These are phyloP conservation scores for Adelges cooleyi DNA, from an alignment of 1,140 invertebrate species.

Conservation along the genomic window DNA sequence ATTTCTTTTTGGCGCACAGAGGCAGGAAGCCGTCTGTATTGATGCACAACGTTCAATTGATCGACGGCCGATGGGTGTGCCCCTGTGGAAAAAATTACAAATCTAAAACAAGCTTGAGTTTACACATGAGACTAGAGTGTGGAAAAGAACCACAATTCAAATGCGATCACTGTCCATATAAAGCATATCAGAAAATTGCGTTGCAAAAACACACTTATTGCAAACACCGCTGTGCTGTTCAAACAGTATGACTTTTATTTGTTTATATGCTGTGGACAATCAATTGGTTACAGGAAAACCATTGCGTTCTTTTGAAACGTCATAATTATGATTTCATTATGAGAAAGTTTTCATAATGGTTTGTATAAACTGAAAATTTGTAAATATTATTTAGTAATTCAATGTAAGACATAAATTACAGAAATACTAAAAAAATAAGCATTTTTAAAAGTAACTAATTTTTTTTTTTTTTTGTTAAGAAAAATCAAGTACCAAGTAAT, in stretches of 20 bases:
- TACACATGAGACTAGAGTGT: constrained; percentile 43
- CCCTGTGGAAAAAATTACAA: constrained; percentile 32
- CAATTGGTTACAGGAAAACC: too few relatives aligned
- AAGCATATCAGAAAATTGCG: constrained; percentile 35
- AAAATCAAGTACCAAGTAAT: too few relatives aligned
- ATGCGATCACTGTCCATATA: constrained; percentile 39
- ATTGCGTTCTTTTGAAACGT: too few relatives aligned
- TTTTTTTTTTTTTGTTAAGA: too few relatives aligned
- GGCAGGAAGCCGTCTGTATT: constrained; percentile 20
- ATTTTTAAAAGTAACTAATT: too few relatives aligned
- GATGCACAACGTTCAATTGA: constrained; percentile 18
- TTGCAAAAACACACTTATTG: constrained; percentile 32
- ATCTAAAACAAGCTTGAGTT: constrained; percentile 26
- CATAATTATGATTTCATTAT: too few relatives aligned
- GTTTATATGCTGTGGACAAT: neutral
- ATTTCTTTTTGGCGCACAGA: constrained; percentile 17
- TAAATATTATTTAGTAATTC: too few relatives aligned
- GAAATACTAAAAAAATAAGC: too few relatives aligned
- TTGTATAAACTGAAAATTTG: too few relatives aligned
- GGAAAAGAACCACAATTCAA: constrained; percentile 44
- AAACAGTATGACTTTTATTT: constrained; percentile 24
- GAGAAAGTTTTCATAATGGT: too few relatives aligned
- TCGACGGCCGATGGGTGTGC: neutral
- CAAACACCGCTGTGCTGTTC: constrained; percentile 13
- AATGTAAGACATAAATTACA: too few relatives aligned